A percentile compares a stretch with the other conserved stretches of the same genome.
Evolutionary conservation across 2,797 vertebrate species (phyloP).

Genomic region (Megalops cyprinoides): DNA sequence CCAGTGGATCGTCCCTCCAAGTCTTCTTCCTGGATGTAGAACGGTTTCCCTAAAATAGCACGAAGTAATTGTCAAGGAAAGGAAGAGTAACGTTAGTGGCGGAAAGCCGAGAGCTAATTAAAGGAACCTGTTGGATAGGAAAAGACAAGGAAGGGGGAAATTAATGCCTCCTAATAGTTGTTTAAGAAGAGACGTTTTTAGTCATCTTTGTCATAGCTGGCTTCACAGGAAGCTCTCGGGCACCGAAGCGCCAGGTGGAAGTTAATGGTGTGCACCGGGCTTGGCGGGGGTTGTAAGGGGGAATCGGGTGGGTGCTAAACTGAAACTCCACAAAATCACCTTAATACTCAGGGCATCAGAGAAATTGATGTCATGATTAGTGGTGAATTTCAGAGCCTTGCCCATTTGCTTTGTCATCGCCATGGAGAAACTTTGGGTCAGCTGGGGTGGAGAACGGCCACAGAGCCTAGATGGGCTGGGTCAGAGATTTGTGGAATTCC

Average conservation of each 20-base stretch:
- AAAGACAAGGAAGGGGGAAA: conserved; percentile 56
- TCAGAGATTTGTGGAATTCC: conserved; percentile 3
- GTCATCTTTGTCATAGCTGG: conserved; percentile 17
- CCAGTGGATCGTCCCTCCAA: conserved; percentile 59
- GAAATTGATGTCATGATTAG: conserved; percentile 79
- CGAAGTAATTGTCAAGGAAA: conserved; percentile 76
- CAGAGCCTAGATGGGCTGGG: background rate
- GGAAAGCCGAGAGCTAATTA: conserved; percentile 81
- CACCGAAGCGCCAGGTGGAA: background rate
- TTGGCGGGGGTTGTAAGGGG: too few species aligned
- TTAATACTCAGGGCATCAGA: conserved; percentile 80
- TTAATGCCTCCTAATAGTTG: conserved; percentile 76
- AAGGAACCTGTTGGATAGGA: conserved; percentile 77
- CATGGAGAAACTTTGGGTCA: conserved; percentile 27
- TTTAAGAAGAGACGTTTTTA: conserved; percentile 19
- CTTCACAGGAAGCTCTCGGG: conserved; percentile 9
- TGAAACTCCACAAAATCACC: conserved; percentile 76
- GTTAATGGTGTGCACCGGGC: background rate
- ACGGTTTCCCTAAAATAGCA: conserved; percentile 76
- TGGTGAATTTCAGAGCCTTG: conserved; percentile 69
- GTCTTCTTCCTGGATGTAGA: conserved; percentile 66
- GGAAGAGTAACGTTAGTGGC: conserved; percentile 82
- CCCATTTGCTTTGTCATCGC: conserved; percentile 46
- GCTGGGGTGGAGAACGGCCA: conserved; percentile 25
- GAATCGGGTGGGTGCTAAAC: conserved; percentile 50